Conservation (phyloP, 2,113 vertebrate genomes). For the Crotalus helleri region DNA sequence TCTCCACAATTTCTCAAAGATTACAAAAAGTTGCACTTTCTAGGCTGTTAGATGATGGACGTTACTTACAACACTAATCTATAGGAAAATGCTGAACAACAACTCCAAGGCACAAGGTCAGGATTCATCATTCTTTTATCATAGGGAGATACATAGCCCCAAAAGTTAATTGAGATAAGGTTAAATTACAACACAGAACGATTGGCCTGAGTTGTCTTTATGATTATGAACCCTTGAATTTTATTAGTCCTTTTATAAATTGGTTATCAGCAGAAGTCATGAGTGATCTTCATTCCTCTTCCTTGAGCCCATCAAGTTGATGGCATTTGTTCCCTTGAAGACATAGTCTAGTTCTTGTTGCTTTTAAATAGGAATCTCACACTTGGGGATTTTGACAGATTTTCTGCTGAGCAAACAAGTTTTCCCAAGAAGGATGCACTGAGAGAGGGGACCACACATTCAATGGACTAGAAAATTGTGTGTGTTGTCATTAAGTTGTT, state of each 20-base stretch:
- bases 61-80: neutral
- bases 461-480: neutral
- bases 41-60: neutral
- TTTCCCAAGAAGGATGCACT: neutral
- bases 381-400: neutral
- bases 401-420: neutral
- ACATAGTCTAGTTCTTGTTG: neutral
- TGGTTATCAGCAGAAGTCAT: neutral
- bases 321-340: neutral
- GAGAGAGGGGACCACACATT: neutral
- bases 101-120: neutral
- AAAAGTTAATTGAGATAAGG: neutral
- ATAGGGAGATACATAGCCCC: neutral
- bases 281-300: neutral
- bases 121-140: neutral
- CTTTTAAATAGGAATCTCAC: neutral
- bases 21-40: neutral
- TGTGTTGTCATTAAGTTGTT: neutral
- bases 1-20: neutral
- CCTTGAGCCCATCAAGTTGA: neutral
- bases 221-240: neutral
- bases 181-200: neutral
- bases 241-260: neutral
- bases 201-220: neutral
- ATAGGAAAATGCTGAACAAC: neutral